phyloP scores from a whole-genome alignment of 2,797 vertebrate species.

The Australoheros facetus region DNA sequence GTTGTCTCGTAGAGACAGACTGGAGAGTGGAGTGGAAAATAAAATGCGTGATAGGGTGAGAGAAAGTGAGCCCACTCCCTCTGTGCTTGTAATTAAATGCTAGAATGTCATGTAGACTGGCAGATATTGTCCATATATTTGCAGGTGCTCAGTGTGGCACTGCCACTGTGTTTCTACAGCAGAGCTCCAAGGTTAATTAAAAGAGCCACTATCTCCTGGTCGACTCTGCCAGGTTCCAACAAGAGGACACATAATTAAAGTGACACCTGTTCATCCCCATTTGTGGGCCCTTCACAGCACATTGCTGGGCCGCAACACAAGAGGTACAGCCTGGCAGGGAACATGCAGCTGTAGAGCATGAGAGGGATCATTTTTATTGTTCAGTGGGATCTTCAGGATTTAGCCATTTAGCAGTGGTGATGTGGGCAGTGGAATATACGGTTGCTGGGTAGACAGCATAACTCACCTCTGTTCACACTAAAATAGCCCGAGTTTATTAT shows the following conservation, averaged over 20 bases:
- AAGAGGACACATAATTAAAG: slow-evolving; percentile 74
- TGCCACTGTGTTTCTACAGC: slow-evolving; percentile 60
- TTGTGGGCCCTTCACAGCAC: slow-evolving; percentile 39
- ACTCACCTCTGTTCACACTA: slow-evolving; percentile 26
- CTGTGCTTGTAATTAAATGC: slow-evolving; percentile 71
- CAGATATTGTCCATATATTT: slow-evolving; percentile 60
- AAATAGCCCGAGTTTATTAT: background rate
- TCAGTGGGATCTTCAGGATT: slow-evolving; percentile 48
- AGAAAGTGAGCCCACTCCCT: slow-evolving; percentile 37
- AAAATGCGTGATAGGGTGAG: slow-evolving; percentile 17
- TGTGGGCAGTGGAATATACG: slow-evolving; percentile 4
- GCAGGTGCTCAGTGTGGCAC: slow-evolving; percentile 37
- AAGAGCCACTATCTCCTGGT: slow-evolving; percentile 52
- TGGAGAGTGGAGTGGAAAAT: background rate
- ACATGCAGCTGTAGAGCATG: slow-evolving; percentile 42
- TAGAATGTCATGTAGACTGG: slow-evolving; percentile 47
- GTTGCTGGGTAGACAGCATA: slow-evolving; percentile 18
- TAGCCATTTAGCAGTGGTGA: slow-evolving; percentile 40
- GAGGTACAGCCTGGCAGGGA: slow-evolving; percentile 49
- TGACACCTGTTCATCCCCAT: slow-evolving; percentile 76
- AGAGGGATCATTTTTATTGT: slow-evolving; percentile 57
- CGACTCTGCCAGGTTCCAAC: slow-evolving; percentile 33
- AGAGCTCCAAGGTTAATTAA: slow-evolving; percentile 76
- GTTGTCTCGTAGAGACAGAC: slow-evolving; percentile 29
- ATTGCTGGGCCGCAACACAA: slow-evolving; percentile 18